Evolutionary conservation across 2,797 vertebrate genomes (phyloP), one percentile per base, ranked within the genome.

Genomic region (Coregonus ussuriensis): DNA sequence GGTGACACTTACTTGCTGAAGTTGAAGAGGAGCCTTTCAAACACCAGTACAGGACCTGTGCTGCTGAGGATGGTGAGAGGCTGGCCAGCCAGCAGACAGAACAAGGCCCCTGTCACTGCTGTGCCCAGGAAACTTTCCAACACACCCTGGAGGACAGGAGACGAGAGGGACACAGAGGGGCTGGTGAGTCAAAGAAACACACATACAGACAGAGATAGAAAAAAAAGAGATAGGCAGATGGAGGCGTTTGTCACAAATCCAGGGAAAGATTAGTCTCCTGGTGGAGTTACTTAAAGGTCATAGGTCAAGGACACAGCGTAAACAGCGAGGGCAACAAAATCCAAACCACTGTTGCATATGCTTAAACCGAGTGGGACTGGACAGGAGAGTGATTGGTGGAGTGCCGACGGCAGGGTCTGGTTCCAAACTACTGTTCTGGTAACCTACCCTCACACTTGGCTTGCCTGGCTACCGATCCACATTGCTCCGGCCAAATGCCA

Each of bases 1-100:
- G 41, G 41, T 47, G 41, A 47, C 41, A 47, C 97, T 91, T 94
- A 99, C 98, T 92, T 98, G 97, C 98, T 99, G 91, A 99, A 99
- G 86, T 91, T 97, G 90, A 98, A 99, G 76, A 99, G 95, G 37
- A 99, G 96, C 3, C 97, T 91, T 78, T 99, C 98, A 6, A 99
- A 99, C 82, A 99, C 98, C 0, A 99, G 94, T 77, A 99, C 97
- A 0, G 98, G 98, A 6, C 98, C 98, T 0, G 98, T 99, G 89
- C 98, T 99, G 93, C 98, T 99, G 85, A 99, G 90, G 79, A 99
- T 99, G 6, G 96, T 99, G 78, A 99, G 95, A 0, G 98, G 98
- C 71, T 99, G 98, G 25, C 98, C 98, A 0, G 96, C 93, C 67
- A 99, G 91, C 91, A 99, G 90, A 87, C 98, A 99, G 87, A 99